Evolutionary conservation across 1,140 invertebrate species (phyloP).

Genomic region (Batillaria attramentaria): DNA sequence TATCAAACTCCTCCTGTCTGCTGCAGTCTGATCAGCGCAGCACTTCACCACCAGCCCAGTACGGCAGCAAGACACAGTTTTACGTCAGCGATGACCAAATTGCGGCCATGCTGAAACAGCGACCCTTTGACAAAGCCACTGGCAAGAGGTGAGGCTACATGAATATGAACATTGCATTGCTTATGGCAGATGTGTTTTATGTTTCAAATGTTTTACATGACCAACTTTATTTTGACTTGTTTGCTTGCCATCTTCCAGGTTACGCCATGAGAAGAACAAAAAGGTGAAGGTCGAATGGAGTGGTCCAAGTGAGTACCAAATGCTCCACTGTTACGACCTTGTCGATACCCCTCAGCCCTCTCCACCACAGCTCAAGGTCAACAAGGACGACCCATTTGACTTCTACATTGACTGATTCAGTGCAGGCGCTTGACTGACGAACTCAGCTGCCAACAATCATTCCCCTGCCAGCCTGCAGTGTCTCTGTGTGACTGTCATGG

Average conservation of each 20-base stretch:
- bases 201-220: neutral
- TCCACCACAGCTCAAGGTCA: slow-evolving; percentile 56
- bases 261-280: slow-evolving; percentile 69
- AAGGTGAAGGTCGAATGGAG: slow-evolving; percentile 63
- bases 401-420: slow-evolving; percentile 49
- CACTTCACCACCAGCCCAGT: slow-evolving; percentile 49
- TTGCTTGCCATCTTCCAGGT: slow-evolving; percentile 54
- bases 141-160: slow-evolving; percentile 64
- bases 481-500: no score
- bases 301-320: slow-evolving; percentile 69
- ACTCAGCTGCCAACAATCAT: neutral
- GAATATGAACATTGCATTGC: neutral
- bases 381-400: slow-evolving; percentile 64
- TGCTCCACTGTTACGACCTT: slow-evolving; percentile 63
- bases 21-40: slow-evolving; percentile 33
- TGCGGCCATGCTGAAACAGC: slow-evolving; percentile 60
- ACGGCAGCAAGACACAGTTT: slow-evolving; percentile 54
- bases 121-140: slow-evolving; percentile 62
- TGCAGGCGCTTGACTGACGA: neutral
- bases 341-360: slow-evolving; percentile 57
- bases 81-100: slow-evolving; percentile 68
- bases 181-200: no score
- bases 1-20: no score
- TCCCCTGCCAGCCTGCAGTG: neutral
- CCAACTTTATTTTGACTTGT: neutral